These are phyloP conservation scores for Eupithecia subfuscata DNA, from an alignment of 2,888 invertebrate species.

Conservation along the genomic window DNA sequence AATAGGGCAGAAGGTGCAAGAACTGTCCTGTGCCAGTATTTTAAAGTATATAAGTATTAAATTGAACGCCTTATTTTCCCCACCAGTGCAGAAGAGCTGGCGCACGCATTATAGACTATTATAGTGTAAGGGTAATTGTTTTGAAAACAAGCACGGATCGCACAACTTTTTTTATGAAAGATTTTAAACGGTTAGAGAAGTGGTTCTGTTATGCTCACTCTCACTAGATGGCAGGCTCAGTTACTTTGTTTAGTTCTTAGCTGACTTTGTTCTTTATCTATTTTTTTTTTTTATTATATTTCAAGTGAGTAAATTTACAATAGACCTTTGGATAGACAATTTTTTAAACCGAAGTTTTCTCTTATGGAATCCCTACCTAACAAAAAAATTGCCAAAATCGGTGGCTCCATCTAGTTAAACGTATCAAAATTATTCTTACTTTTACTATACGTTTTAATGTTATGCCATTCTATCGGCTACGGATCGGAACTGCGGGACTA, in stretches of 20 bases:
- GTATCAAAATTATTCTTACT: not conserved
- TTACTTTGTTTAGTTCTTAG: too few relatives aligned
- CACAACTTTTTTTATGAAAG: not conserved
- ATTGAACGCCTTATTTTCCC: not conserved
- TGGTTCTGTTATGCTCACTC: not conserved
- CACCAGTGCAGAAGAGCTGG: not conserved
- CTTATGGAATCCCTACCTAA: not conserved
- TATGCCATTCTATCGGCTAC: not conserved
- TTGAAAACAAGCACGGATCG: constrained; percentile 2
- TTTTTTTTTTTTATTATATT: not conserved
- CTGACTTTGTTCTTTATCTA: not conserved
- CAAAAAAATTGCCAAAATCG: not conserved
- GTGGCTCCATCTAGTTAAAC: not conserved
- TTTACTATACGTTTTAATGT: not conserved
- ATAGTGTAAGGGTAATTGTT: not conserved
- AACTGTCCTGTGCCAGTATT: not conserved
- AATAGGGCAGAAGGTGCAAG: not conserved
- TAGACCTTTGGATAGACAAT: not conserved
- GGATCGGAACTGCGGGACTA: not conserved
- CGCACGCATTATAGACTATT: not conserved
- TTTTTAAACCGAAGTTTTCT: too few relatives aligned
- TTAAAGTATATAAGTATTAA: not conserved
- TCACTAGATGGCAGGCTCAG: not conserved
- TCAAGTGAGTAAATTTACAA: not conserved
- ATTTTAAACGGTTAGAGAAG: not conserved